Conservation (phyloP, 2,113 vertebrate species). For the Xyliphius kryptos region DNA sequence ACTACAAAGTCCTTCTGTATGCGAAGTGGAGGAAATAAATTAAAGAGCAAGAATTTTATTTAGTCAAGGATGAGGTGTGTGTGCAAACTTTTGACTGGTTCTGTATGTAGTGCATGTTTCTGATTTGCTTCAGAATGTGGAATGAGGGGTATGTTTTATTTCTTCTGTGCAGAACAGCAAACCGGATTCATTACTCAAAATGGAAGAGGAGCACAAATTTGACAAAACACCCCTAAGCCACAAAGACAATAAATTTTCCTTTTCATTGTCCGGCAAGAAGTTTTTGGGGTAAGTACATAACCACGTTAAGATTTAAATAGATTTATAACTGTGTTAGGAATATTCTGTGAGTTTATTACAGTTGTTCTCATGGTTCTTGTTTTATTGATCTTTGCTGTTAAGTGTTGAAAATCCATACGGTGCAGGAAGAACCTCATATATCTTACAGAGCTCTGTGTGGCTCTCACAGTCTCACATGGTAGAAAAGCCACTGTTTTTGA, state of each 20-base stretch:
- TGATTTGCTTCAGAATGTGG: too few relatives aligned
- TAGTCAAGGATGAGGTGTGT: too few relatives aligned
- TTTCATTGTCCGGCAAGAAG: conserved; percentile 89
- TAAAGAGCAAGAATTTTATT: too few relatives aligned
- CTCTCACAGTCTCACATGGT: too few relatives aligned
- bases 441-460: too few relatives aligned
- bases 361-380: background rate
- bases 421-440: too few relatives aligned
- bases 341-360: background rate
- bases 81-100: too few relatives aligned
- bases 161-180: conserved; percentile 85
- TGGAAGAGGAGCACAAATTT: conserved; percentile 92
- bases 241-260: conserved; percentile 92
- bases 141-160: background rate
- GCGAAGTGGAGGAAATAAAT: too few relatives aligned
- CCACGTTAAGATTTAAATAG: background rate
- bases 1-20: too few relatives aligned
- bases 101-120: too few relatives aligned
- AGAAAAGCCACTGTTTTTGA: too few relatives aligned
- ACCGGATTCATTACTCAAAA: conserved; percentile 93
- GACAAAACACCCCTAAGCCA: conserved; percentile 77
- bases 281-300: conserved; percentile 73
- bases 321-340: background rate
- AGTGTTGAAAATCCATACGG: too few relatives aligned
- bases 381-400: background rate